These are phyloP conservation scores for Calonectris borealis DNA, from an alignment of 2,113 vertebrate species.

Conservation along the genomic window DNA sequence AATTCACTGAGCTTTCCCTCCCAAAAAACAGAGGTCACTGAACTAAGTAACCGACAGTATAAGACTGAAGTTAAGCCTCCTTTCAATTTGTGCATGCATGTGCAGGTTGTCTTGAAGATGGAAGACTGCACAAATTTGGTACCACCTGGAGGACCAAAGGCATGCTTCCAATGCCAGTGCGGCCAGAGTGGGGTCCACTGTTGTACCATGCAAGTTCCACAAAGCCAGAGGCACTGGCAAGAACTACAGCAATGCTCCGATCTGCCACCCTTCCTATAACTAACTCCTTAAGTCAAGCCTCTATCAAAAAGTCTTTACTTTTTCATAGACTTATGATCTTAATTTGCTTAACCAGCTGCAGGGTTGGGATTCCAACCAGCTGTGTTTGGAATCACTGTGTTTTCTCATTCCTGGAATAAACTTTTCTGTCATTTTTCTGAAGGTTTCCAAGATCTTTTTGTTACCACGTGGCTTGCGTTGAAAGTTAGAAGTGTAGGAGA, in stretches of 20 bases:
- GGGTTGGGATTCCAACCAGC: neutral
- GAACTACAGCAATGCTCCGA: neutral
- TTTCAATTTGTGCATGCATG: neutral
- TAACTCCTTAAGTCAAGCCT: neutral
- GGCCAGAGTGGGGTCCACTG: accelerated
- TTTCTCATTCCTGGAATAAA: neutral
- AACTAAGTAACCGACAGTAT: neutral
- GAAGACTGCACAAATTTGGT: neutral
- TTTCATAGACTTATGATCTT: neutral
- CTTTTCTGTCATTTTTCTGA: neutral
- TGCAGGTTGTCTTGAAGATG: neutral
- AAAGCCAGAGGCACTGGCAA: neutral
- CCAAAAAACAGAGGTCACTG: neutral
- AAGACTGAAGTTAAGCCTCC: neutral
- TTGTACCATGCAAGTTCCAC: neutral
- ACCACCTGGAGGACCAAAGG: neutral
- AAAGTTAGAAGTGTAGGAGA: neutral
- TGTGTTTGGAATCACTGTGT: neutral
- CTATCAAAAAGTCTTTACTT: neutral
- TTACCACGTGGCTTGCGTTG: neutral
- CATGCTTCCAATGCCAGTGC: neutral
- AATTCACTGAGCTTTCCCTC: neutral
- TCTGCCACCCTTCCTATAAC: neutral
- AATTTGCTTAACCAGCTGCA: neutral
- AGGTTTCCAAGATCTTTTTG: neutral